Conservation (phyloP, 2,797 vertebrate genomes). For the Enteromius paludinosus region DNA sequence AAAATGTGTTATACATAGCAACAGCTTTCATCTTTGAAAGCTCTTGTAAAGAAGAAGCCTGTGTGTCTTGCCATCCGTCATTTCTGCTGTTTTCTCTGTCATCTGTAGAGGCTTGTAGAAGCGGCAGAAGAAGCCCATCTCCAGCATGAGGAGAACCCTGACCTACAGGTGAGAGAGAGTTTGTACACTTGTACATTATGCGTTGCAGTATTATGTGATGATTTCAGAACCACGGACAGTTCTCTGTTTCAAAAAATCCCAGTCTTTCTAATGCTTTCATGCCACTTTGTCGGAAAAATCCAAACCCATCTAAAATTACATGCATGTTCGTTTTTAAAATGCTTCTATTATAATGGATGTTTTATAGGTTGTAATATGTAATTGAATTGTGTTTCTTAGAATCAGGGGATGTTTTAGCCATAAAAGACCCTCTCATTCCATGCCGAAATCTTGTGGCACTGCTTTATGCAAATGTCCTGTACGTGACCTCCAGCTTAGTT, state of each 20-base stretch:
- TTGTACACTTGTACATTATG: neutral
- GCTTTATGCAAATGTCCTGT: conserved; percentile 37
- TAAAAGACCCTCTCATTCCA: neutral
- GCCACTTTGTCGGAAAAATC: neutral
- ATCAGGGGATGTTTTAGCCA: neutral
- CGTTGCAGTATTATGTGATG: neutral
- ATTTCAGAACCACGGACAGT: conserved; percentile 39
- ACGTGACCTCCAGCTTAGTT: conserved; percentile 27
- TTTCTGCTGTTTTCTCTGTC: conserved; percentile 12
- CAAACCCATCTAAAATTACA: neutral
- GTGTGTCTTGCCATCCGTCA: conserved; percentile 58
- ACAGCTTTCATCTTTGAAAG: too few relatives aligned
- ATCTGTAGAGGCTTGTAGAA: conserved; percentile 89
- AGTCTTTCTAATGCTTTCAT: neutral
- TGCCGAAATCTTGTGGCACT: conserved; percentile 21
- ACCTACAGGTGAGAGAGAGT: conserved; percentile 87
- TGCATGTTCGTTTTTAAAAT: neutral
- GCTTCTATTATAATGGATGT: neutral
- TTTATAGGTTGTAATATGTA: neutral
- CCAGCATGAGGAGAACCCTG: conserved; percentile 94
- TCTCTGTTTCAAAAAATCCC: neutral
- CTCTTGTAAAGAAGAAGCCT: too few relatives aligned
- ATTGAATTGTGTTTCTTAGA: neutral
- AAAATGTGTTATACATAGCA: neutral
- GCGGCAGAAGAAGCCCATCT: conserved; percentile 95